Conservation (phyloP, 2,888 invertebrate genomes). For the Coelopa pilipes region DNA sequence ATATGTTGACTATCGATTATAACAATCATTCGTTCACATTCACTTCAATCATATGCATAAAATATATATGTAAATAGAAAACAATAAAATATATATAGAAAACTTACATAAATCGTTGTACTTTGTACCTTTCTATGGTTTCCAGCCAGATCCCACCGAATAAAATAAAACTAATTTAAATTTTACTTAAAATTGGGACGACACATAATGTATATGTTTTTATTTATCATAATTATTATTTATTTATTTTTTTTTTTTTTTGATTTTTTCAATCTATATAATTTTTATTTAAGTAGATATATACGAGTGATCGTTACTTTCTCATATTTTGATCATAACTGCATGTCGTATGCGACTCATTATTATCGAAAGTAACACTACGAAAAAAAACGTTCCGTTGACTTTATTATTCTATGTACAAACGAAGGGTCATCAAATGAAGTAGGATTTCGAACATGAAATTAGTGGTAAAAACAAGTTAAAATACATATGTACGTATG, state of each 20-base stretch:
- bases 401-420: conserved; percentile 30
- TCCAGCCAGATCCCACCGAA: no score
- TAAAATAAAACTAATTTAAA: background rate
- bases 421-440: conserved; percentile 7
- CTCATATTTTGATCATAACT: no score
- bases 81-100: no score
- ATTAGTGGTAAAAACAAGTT: background rate
- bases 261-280: conserved; percentile 36
- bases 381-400: background rate
- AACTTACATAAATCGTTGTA: no score
- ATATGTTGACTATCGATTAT: no score
- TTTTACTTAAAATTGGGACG: conserved; percentile 37
- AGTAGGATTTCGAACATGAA: conserved; percentile 3
- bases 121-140: no score
- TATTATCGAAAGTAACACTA: conserved; percentile 11
- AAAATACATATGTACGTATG: no score
- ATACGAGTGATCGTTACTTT: conserved; percentile 1
- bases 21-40: no score
- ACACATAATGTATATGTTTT: conserved; percentile 38
- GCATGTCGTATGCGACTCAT: background rate
- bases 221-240: conserved; percentile 34
- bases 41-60: no score
- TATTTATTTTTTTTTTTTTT: conserved; percentile 38
- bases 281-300: background rate
- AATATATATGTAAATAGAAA: no score